Base-by-base conservation (phyloP, 2,888 invertebrate species). In the Arge pagana region DNA sequence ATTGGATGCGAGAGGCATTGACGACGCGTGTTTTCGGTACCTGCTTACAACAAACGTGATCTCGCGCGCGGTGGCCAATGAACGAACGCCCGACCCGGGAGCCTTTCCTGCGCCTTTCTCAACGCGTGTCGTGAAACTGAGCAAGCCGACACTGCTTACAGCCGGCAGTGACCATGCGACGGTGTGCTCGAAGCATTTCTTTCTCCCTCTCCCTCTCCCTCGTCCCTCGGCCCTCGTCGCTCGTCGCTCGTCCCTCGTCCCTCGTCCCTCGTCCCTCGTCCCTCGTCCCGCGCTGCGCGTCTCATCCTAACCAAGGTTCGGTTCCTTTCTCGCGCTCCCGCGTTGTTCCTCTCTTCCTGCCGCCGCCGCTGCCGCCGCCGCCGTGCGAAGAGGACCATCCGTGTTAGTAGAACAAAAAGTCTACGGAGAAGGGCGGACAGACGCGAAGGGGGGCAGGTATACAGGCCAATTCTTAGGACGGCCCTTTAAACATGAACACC, bases 81-180 rank as follows among this genome's bases (percentile, higher is more conserved):
- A n/a, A n/a, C n/a, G n/a, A n/a, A n/a, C n/a, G n/a, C n/a, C n/a
- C n/a, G n/a, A n/a, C n/a, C n/a, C n/a, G n/a, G n/a, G n/a, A n/a
- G n/a, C n/a, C 26, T 40, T 23, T 26, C 11, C 21, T 30, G 39
- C 33, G 30, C 41, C 50, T 30, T 50, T 28, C 52, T 52, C 64
- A 65, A 63, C 65, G 66, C 58, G 59, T 64, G 58, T 64, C 61
- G 59, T 61, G 57, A 64, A 65, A 67, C 67, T 67, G 66, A 65
- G 26, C 41, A 39, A 8, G 39, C 11, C 23, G 18, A 31, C 23
- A 33, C 8, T 45, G 43, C 45, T 26, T 26, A 26, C 28, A 8
- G 28, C 28, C 28, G 28, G 28, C 28, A n/a, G 28, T 26, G 28
- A 26, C 28, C 42, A 42, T 42, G 42, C 42, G 30, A 42, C 30